Base-by-base conservation (phyloP, 2,888 invertebrate genomes). In the Coelopa pilipes region DNA sequence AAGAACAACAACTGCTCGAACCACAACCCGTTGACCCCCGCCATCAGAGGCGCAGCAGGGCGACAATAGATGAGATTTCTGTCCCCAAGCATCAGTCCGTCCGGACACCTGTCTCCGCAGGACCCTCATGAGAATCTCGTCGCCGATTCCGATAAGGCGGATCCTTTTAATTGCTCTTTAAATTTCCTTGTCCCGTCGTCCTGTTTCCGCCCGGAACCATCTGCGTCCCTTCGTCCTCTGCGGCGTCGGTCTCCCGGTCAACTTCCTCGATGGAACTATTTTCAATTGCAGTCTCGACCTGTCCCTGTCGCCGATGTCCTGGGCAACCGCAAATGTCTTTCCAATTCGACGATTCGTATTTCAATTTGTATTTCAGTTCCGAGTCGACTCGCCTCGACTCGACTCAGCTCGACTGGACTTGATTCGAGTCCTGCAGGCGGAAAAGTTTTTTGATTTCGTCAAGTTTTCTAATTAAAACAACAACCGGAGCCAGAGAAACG, bases 401-500 rank as follows among this genome's bases (percentile, higher is more conserved):
- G n/a, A n/a, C n/a, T n/a, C 55, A 69, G 19, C 53, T 53, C 12
- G 15, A 66, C 17, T 19, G 17, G 34, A 34, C 4, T 70, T 49
- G 50, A 15, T 24, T 60, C 55, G 15, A 34, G 4, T 34, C 34
- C 34, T 34, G n/a, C 68, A 10, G 13, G 45, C 57, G 46, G 46
- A 65, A 50, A 70, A 70, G 46, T 55, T 60, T 70, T 60, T 50
- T 68, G 57, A 60, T 59, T 60, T 60, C 60, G 19, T 17, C 47
- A 70, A 70, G 70, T 70, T 70, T 70, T 70, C 70, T 70, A 70
- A 70, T 70, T 70, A 70, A 70, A 70, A 70, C 70, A 70, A 70
- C 70, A 70, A 70, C 70, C n/a, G 24, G 49, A 47, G 49, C 49
- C 62, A 62, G n/a, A 45, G 21, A 63, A 65, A 50, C 53, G 10